A percentile compares a stretch with the other conserved stretches of the same genome.
Evolutionary conservation across 2,888 invertebrate genomes (phyloP).

Genomic region (Seira sanloemensis): DNA sequence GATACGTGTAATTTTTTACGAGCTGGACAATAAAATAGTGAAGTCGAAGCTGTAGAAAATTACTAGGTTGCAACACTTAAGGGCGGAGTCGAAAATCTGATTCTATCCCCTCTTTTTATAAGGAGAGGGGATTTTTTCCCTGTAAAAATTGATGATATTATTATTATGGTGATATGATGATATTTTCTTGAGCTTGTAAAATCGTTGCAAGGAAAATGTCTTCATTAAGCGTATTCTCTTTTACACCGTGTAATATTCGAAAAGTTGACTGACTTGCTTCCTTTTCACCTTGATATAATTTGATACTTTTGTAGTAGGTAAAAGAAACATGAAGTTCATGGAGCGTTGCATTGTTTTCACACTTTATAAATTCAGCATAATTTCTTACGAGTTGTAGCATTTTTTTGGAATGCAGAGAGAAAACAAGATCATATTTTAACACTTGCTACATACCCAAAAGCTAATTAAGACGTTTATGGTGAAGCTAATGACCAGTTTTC

Average conservation of each 20-base stretch:
- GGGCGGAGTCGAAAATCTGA: constrained; percentile 59
- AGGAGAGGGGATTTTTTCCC: neutral
- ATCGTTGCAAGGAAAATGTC: neutral
- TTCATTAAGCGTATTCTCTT: neutral
- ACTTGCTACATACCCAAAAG: constrained; percentile 45
- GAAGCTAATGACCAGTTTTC: constrained; percentile 35
- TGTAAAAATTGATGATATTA: neutral
- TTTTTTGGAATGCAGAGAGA: neutral
- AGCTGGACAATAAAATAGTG: constrained; percentile 62
- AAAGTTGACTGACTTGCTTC: neutral
- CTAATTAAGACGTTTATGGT: constrained; percentile 59
- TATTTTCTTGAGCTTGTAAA: neutral
- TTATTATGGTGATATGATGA: neutral
- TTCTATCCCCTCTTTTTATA: constrained; percentile 5
- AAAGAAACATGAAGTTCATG: no score
- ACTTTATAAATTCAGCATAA: constrained; percentile 40
- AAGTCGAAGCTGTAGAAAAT: constrained; percentile 59
- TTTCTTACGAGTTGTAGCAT: neutral
- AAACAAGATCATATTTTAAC: constrained; percentile 57
- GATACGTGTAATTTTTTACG: constrained; percentile 61
- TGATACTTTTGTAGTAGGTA: no score
- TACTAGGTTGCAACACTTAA: constrained; percentile 60
- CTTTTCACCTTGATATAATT: neutral
- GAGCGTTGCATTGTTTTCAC: constrained; percentile 37
- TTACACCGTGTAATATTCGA: neutral